These are phyloP conservation scores for Camelus bactrianus DNA, from an alignment of 2,113 vertebrate genomes.

Conservation along the genomic window DNA sequence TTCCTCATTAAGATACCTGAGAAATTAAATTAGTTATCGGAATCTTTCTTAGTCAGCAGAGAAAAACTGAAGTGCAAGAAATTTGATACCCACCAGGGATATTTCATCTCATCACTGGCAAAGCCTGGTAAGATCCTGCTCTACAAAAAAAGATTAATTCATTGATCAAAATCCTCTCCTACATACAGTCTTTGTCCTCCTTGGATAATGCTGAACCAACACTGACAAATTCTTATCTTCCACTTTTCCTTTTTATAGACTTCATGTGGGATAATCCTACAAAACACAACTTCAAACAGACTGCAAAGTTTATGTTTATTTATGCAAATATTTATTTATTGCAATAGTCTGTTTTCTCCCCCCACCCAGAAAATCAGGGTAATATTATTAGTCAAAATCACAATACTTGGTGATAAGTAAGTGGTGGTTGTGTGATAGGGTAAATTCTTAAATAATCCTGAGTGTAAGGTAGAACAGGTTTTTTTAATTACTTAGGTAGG, in stretches of 20 bases:
- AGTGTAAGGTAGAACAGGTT: background rate
- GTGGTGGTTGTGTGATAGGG: background rate
- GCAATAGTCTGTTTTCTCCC: background rate
- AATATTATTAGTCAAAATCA: conserved; percentile 45
- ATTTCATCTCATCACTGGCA: background rate
- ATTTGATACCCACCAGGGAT: background rate
- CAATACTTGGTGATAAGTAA: background rate
- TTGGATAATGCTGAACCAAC: background rate
- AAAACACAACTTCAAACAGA: conserved; percentile 51
- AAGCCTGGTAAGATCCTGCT: background rate
- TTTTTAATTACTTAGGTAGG: conserved; percentile 38
- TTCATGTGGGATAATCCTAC: background rate
- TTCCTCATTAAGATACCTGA: conserved; percentile 21
- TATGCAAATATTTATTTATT: conserved; percentile 20
- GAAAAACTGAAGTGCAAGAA: conserved; percentile 8
- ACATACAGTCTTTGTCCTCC: background rate
- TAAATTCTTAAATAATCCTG: conserved; percentile 52
- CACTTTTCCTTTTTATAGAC: background rate
- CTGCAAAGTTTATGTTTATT: background rate
- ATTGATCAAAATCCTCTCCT: background rate
- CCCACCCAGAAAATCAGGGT: background rate
- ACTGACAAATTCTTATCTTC: background rate
- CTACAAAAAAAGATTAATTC: background rate
- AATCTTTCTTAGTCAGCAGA: conserved; percentile 1
- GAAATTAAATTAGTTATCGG: background rate